Percentiles rank a stretch among this genome's conserved stretches.
Evolutionary conservation across 1,140 invertebrate genomes (phyloP).

Genomic region (Eupristina koningsbergeri): DNA sequence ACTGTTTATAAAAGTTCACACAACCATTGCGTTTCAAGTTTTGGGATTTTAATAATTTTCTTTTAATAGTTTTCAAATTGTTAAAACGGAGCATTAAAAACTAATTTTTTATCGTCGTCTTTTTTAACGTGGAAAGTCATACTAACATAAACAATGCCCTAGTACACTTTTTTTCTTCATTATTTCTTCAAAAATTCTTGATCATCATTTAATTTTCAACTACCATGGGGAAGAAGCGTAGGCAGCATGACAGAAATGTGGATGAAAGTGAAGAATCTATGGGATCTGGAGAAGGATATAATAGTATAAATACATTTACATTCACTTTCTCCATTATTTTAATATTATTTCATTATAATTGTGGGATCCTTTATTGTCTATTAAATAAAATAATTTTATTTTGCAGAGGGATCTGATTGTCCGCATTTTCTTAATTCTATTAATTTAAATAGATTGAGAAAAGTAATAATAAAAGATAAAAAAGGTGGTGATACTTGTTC

Average conservation of each 20-base stretch:
- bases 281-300: slow-evolving; percentile 77
- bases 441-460: slow-evolving; percentile 78
- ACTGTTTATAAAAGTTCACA: neutral
- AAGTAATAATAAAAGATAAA: slow-evolving; percentile 73
- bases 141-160: neutral
- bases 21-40: neutral
- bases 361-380: neutral
- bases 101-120: neutral
- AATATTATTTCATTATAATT: slow-evolving; percentile 4
- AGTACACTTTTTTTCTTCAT: neutral
- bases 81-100: neutral
- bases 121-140: neutral
- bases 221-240: slow-evolving; percentile 75
- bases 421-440: slow-evolving; percentile 81
- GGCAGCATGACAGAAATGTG: slow-evolving; percentile 74
- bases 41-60: neutral
- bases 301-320: slow-evolving; percentile 52
- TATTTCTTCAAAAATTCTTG: neutral
- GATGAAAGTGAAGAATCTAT: slow-evolving; percentile 72
- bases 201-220: neutral
- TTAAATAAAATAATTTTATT: neutral
- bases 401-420: slow-evolving; percentile 70
- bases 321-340: slow-evolving; percentile 28
- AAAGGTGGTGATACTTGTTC: slow-evolving; percentile 77
- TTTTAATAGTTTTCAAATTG: neutral